These are phyloP conservation scores for Cheilosia impressa DNA, from an alignment of 2,888 invertebrate genomes.

Conservation along the genomic window DNA sequence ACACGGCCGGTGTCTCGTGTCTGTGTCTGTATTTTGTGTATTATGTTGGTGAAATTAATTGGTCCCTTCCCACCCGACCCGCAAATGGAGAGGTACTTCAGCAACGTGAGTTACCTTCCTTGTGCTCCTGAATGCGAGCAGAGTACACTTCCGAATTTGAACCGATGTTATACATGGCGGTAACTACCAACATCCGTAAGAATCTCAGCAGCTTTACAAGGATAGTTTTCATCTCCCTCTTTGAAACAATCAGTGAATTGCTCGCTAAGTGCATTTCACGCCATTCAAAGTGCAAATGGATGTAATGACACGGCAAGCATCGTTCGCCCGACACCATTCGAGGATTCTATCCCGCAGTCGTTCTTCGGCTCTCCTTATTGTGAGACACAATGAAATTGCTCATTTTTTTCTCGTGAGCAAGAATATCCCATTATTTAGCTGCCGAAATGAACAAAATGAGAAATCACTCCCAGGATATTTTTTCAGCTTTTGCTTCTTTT, in stretches of 20 bases:
- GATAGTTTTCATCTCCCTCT: constrained; percentile 20
- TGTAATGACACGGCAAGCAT: constrained; percentile 48
- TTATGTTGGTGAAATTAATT: constrained; percentile 31
- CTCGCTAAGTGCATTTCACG: constrained; percentile 58
- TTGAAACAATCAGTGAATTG: constrained; percentile 59
- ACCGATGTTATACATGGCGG: not conserved
- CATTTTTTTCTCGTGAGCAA: constrained; percentile 12
- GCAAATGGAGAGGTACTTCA: not conserved
- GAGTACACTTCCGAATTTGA: constrained; percentile 3
- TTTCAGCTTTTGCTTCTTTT: not conserved
- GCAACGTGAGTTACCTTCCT: not conserved
- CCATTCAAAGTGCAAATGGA: constrained; percentile 67
- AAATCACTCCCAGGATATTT: constrained; percentile 42
- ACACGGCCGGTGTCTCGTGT: not conserved
- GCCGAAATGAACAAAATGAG: constrained; percentile 3
- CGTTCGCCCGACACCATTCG: constrained; percentile 11
- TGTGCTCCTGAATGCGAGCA: not conserved
- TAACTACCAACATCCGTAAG: not conserved
- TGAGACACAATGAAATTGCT: constrained; percentile 24
- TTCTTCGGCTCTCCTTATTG: not conserved
- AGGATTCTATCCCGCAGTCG: not conserved
- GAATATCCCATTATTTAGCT: constrained; percentile 38
- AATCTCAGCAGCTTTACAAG: constrained; percentile 29
- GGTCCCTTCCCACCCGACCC: not conserved
- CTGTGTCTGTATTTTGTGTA: constrained; percentile 20